phyloP scores from a whole-genome alignment of 2,888 invertebrate species.

The Sisyra terminalis region DNA sequence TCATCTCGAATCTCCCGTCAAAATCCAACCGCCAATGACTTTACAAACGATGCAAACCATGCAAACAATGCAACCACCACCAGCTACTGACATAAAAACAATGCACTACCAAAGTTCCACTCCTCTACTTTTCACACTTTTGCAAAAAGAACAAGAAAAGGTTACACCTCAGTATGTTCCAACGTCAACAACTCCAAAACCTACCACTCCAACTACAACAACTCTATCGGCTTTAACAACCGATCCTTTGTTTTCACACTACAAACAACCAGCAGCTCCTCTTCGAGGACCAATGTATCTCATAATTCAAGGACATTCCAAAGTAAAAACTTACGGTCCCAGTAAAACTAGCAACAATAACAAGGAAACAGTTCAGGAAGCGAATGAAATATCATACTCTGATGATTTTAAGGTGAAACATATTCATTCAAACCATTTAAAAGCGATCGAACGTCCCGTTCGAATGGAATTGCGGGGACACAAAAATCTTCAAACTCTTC shows the following conservation, averaged over 20 bases:
- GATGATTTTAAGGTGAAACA: slow-evolving; percentile 38
- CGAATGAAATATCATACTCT: slow-evolving; percentile 35
- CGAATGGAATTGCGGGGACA: slow-evolving; percentile 19
- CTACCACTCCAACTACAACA: slow-evolving; percentile 28
- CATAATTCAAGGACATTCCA: slow-evolving; percentile 72
- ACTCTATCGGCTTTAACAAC: slow-evolving; percentile 35
- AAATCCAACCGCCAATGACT: slow-evolving; percentile 16
- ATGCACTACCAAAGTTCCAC: slow-evolving; percentile 9
- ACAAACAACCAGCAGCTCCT: slow-evolving; percentile 42
- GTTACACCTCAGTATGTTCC: slow-evolving; percentile 11
- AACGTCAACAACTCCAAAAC: slow-evolving; percentile 13
- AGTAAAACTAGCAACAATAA: slow-evolving; percentile 27
- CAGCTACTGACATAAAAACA: slow-evolving; percentile 19
- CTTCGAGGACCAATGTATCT: slow-evolving; percentile 49
- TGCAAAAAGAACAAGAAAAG: slow-evolving; percentile 14
- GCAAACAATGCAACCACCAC: slow-evolving; percentile 45
- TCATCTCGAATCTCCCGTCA: slow-evolving; percentile 1
- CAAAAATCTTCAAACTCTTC: slow-evolving; percentile 23
- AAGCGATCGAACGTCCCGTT: slow-evolving; percentile 20
- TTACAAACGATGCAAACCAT: slow-evolving; percentile 29
- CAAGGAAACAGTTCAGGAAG: slow-evolving; percentile 29
- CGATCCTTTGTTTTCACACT: slow-evolving; percentile 42
- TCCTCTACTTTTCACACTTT: slow-evolving; percentile 11
- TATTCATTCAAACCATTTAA: slow-evolving; percentile 27
- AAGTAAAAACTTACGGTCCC: slow-evolving; percentile 69